A percentile compares a stretch with the other conserved stretches of the same genome.
Conservation (phyloP, 2,888 invertebrate species). For the Osmoderma eremita region DNA sequence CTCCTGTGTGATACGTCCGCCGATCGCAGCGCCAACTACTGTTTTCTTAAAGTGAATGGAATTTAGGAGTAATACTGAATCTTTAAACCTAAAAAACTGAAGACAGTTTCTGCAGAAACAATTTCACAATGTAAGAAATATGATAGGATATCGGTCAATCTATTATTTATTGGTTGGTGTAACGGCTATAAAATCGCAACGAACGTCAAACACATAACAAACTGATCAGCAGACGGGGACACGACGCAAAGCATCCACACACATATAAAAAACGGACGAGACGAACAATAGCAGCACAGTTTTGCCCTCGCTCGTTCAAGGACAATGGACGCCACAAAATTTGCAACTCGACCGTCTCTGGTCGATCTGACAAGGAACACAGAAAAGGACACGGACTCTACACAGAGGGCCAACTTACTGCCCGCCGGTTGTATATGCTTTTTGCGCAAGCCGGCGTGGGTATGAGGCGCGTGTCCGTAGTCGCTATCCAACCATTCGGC, state of each 20-base stretch:
- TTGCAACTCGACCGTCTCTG: conserved; percentile 10
- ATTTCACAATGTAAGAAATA: too few species aligned
- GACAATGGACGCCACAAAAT: conserved; percentile 37
- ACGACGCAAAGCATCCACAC: conserved; percentile 10
- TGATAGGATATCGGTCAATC: background rate
- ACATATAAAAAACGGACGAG: background rate
- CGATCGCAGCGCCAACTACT: too few species aligned
- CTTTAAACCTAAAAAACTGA: too few species aligned
- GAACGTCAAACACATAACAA: background rate
- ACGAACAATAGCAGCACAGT: conserved; percentile 24
- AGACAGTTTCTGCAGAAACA: too few species aligned
- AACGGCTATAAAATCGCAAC: conserved; percentile 1
- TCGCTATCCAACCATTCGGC: conserved; percentile 48
- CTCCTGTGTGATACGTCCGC: too few species aligned
- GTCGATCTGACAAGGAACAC: conserved; percentile 31
- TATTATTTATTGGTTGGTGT: conserved; percentile 23
- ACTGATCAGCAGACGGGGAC: conserved; percentile 23
- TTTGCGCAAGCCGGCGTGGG: conserved; percentile 45
- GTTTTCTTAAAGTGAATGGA: too few species aligned
- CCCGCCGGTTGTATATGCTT: conserved; percentile 50
- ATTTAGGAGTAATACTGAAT: too few species aligned
- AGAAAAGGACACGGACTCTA: conserved; percentile 38
- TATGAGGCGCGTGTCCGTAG: conserved; percentile 37
- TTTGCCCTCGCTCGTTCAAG: conserved; percentile 1
- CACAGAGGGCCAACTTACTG: conserved; percentile 55